Percentiles rank a stretch among this genome's conserved stretches.
phyloP scores from a whole-genome alignment of 2,113 vertebrate species.

The Donacobius atricapilla region DNA sequence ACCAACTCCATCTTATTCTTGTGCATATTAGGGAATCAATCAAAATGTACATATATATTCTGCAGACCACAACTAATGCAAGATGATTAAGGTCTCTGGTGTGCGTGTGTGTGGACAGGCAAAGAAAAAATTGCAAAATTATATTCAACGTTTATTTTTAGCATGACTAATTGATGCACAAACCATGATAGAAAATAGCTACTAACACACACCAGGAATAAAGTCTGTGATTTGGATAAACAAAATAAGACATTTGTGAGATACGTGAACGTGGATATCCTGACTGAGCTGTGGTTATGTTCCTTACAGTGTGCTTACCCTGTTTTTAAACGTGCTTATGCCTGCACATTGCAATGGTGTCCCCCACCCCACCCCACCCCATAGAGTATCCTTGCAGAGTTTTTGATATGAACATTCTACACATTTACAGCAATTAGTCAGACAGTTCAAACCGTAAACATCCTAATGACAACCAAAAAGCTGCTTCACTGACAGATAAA shows the following conservation, averaged over 20 bases:
- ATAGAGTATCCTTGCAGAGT: constrained; percentile 67
- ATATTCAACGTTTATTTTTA: constrained; percentile 75
- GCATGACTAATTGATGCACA: constrained; percentile 60
- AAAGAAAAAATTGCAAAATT: constrained; percentile 77
- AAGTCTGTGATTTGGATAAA: constrained; percentile 51
- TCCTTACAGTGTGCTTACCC: constrained; percentile 50
- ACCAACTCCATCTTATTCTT: constrained; percentile 51
- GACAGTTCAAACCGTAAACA: constrained; percentile 33
- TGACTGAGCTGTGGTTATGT: constrained; percentile 43
- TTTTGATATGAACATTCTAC: constrained; percentile 72
- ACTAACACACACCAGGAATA: constrained; percentile 58
- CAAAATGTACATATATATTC: constrained; percentile 38
- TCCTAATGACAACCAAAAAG: constrained; percentile 30
- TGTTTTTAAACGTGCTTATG: constrained; percentile 61
- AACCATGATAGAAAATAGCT: constrained; percentile 56
- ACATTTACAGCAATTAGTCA: constrained; percentile 61
- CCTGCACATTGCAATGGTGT: constrained; percentile 49
- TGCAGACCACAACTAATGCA: constrained; percentile 67
- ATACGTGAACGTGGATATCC: constrained; percentile 50
- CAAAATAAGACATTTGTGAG: constrained; percentile 61
- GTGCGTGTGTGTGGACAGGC: constrained; percentile 83
- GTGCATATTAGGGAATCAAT: neutral
- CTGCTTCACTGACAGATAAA: constrained; percentile 19
- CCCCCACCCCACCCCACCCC: constrained; percentile 59
- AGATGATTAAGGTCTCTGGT: constrained; percentile 94